Evolutionary conservation across 2,888 invertebrate species (phyloP), one percentile per base, ranked within the genome.

Genomic region (Drosophila macrospina): DNA sequence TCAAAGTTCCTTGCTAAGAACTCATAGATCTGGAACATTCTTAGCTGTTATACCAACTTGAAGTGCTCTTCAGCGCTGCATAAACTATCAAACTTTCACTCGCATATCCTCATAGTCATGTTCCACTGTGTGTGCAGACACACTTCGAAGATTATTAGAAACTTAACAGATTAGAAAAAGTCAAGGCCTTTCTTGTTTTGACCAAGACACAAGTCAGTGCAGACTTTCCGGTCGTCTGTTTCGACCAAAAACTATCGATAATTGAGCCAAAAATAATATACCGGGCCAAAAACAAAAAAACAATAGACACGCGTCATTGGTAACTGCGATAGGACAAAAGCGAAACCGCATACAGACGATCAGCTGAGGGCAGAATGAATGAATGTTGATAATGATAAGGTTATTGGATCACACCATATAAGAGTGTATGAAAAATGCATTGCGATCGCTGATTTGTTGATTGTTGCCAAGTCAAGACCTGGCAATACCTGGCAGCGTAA

Each of bases 391-490:
- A 37, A 30, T 50, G 50, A 60, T 47, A 59, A 60, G 51, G 61
- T 60, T 51, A 20, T 20, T 34, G 30, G 64, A 60, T 48, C 60
- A 59, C 42, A 36, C 50, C 64, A 50, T 50, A 37, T 10, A 8
- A 28, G 41, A 28, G 41, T 11, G 11, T 26, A 8, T 32, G 7
- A 42, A 13, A 28, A 42, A 30, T 61, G 60, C 52, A 60, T 42
- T 51, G 54, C 55, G 54, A 41, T 16, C 24, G 13, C 7, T 26
- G n/a, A n/a, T 13, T 26, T 13, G 1, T 3, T 26, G 50, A 26
- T 57, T 61, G 61, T 61, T 61, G 61, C 61, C 61, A 55, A n/a
- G 56, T 24, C 20, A 4, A n/a, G n/a, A n/a, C n/a, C n/a, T n/a
- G n/a, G n/a, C n/a, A 20, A 20, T 32, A 28, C 28, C 11, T 32